Evolutionary conservation across 2,113 vertebrate species (phyloP), one percentile per base, ranked within the genome.

Genomic region (Myotis brandtii): DNA sequence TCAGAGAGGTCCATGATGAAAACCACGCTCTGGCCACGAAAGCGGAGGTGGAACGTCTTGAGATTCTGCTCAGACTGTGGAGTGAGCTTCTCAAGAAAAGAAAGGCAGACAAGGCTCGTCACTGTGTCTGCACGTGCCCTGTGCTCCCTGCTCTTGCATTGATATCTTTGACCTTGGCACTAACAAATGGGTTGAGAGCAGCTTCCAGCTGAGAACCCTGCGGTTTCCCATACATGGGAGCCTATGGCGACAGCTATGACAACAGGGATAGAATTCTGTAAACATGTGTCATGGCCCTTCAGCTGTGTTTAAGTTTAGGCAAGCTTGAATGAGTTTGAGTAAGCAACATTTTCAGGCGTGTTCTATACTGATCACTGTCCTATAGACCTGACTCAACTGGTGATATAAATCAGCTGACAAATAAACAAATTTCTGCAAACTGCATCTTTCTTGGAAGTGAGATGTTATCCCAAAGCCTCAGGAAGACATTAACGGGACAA

Each of bases 401-500:
- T 17, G 56, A 43, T 20, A 43, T 48, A 18, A 93, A 20, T 67
- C 73, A 85, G 34, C 48, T 27, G 69, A 56, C 21, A 66, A 85
- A 43, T 67, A 88, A 94, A 46, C n/a, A 27, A 6, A 84, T 84
- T 84, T 85, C 70, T 75, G 34, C 48, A 69, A 95, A 67, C 37
- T 40, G 12, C 6, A 25, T 25, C 40, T 86, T 79, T 89, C 30
- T 32, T 89, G 21, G 46, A 56, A 75, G 43, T 46, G 11, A 76
- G 59, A 25, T 32, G 69, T 64, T 70, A 69, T 75, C 64, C 73
- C 54, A 81, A 59, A 79, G 46, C 14, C 70, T 87, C 54, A 46
- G 82, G 62, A 46, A 92, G 30, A 50, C 16, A 62, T 79, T 59
- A 34, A 59, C 3, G 5, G 21, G 23, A 48, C 25, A 94, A 93